Conservation (phyloP, 2,797 vertebrate species). For the Spondyliosoma cantharus region DNA sequence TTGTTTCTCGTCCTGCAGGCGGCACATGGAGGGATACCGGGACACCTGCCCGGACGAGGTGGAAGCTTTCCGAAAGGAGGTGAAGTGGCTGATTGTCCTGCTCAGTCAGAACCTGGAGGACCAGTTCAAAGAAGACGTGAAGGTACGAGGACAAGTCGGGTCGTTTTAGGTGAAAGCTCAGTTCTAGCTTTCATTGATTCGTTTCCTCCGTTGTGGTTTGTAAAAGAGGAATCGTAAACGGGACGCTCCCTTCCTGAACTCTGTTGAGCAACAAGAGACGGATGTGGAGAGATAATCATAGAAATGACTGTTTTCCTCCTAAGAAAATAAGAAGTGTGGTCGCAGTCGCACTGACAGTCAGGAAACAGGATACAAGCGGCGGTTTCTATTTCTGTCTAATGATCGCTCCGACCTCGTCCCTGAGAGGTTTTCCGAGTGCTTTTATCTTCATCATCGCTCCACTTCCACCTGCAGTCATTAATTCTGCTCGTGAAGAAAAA, state of each 20-base stretch:
- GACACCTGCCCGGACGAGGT: constrained; percentile 48
- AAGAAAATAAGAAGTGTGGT: too few relatives aligned
- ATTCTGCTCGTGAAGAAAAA: not conserved
- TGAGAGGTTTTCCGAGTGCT: not conserved
- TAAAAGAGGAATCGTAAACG: constrained; percentile 27
- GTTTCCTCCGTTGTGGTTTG: constrained; percentile 18
- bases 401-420: not conserved
- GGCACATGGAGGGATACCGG: constrained; percentile 71
- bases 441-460: not conserved
- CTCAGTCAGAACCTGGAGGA: constrained; percentile 71
- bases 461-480: not conserved
- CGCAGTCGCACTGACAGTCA: not conserved
- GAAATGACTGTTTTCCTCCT: too few relatives aligned
- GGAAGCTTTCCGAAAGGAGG: constrained; percentile 62
- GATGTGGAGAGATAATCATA: not conserved
- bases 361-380: not conserved
- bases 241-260: rapidly evolving
- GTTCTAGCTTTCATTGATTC: not conserved
- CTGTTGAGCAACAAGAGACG: too few relatives aligned
- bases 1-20: constrained; percentile 60
- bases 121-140: constrained; percentile 74
- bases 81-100: constrained; percentile 50
- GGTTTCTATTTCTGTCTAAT: not conserved
- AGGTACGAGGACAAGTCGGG: constrained; percentile 60
- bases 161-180: not conserved